Evolutionary conservation across 2,888 invertebrate genomes (phyloP), one percentile per base, ranked within the genome.

Genomic region (Vanessa cardui): DNA sequence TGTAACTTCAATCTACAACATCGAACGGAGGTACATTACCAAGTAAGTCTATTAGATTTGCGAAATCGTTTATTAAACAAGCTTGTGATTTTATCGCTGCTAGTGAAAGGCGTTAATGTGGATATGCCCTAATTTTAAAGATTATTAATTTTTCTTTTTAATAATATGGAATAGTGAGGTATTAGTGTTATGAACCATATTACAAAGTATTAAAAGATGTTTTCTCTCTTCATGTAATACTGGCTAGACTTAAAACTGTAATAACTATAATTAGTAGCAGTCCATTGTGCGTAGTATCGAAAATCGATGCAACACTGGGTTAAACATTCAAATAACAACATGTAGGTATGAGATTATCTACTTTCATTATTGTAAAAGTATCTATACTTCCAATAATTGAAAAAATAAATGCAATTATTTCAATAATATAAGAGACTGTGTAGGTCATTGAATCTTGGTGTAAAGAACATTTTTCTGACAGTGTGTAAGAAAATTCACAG

Each of bases 91-190:
- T 39, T 12, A 12, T 39, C 4, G 52, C 52, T 54, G 31, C 31
- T 54, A 54, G 52, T 31, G 26, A 16, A 31, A 31, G 31, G 52
- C 26, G n/a, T 16, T 26, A 54, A 21, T 54, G 52, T 54, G 52
- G 52, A 54, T 16, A 54, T 54, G 52, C 52, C 52, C 16, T 31
- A 16, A 26, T 54, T 54, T 31, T n/a, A 21, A 26, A n/a, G 26
- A 16, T 7, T 31, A 31, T 21, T 15, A 16, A 31, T 31, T 6
- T 26, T 50, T 20, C 4, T 18, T 4, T 21, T 8, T 12, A 21
- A 50, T 21, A 50, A 21, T 6, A 31, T 6, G 5, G 12, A 16
- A 16, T 16, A 6, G 6, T 6, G 5, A 49, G 2, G 8, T 2
- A n/a, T 18, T 0, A 20, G 18, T 7, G 6, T 49, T 18, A 46